Base-by-base conservation (phyloP, 2,797 vertebrate genomes). In the Poliocrania exsul region DNA sequence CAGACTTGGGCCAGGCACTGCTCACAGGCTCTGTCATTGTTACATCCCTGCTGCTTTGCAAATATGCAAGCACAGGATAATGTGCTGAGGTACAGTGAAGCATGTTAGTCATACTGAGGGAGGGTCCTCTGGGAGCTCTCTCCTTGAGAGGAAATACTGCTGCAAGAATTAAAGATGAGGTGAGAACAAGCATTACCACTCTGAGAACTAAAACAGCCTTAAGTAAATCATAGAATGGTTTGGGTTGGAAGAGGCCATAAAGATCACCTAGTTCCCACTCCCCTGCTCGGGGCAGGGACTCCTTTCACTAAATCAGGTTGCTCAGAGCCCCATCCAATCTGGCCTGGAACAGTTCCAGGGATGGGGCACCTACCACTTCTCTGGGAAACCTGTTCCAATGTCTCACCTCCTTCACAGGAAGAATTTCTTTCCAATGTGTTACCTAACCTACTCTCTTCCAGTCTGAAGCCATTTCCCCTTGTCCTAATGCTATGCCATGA, bases 91-190 rank as follows among this genome's bases (percentile, higher is more conserved):
- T 10, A 92, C 61, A 42, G 38, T 4, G 67, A 87, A 84, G 60
- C 40, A 18, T 37, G 73, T 77, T 58, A 62, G 81, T 37, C 77
- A 11, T 24, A 6, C 40, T 6, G 19, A 85, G 71, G 66, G 66
- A 80, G 26, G 56, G 38, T 93, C 92, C 93, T 81, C 54, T 21
- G 93, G 82, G 95, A 93, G 69, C 62, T 37, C 62, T 20, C 42
- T 81, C 62, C 1, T 5, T 54, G 70, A 33, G 74, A 91, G 65
- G 16, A 83, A 71, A 29, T 19, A 11, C 26, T 25, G 18, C 91
- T 62, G 58, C 47, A 51, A 5, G 86, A 79, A 88, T 75, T 79
- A 66, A 37, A 91, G 75, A 18, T 62, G 81, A 93, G 69, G 82
- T 64, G 79, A 60, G 86, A 94, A 56, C 69, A 12, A 75, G 40